Conservation (phyloP, 2,888 invertebrate genomes). For the Pristionchus entomophagus region DNA sequence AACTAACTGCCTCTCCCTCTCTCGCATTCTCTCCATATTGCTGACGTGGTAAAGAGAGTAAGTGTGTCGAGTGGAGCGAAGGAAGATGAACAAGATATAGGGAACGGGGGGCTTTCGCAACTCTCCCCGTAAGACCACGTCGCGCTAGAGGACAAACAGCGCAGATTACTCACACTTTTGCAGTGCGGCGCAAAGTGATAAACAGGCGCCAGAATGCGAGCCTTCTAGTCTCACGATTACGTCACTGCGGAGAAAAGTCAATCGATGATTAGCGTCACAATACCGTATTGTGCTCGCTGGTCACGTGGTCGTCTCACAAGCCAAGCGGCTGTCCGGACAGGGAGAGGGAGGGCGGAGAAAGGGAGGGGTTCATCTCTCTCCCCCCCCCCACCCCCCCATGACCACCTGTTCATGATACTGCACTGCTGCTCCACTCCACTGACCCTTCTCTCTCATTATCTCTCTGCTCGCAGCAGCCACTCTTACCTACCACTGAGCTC, state of each 20-base stretch:
- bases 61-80: background rate
- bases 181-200: background rate
- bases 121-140: constrained; percentile 2
- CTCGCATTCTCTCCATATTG: background rate
- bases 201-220: background rate
- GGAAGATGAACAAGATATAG: background rate
- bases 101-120: background rate
- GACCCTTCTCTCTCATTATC: background rate
- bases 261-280: background rate
- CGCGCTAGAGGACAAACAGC: background rate
- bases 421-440: background rate
- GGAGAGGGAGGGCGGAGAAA: background rate
- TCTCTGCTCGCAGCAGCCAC: background rate
- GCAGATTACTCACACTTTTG: constrained; percentile 23
- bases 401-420: background rate
- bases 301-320: background rate
- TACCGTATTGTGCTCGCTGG: background rate
- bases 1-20: background rate
- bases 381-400: background rate
- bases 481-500: background rate
- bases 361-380: background rate
- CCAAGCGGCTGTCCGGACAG: background rate
- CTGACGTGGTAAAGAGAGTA: constrained; percentile 1
- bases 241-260: background rate
- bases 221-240: background rate